A percentile compares a stretch with the other conserved stretches of the same genome.
Evolutionary conservation across 2,888 invertebrate species (phyloP).

Genomic region (Horisme vitalbata): DNA sequence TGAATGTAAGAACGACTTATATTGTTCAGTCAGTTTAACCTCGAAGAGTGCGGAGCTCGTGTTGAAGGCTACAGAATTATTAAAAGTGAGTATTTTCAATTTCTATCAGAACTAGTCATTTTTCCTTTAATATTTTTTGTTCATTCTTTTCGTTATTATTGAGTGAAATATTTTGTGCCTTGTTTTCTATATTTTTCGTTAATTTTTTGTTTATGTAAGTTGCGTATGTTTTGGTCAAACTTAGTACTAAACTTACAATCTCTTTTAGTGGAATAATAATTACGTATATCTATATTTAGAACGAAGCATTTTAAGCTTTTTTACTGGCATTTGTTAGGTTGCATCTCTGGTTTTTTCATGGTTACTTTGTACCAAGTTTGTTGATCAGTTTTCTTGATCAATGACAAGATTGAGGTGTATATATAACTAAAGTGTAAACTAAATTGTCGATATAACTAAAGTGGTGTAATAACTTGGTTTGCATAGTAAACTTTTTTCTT

Average conservation of each 20-base stretch:
- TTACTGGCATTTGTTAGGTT: no score
- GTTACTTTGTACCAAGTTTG: constrained; percentile 1
- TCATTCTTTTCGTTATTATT: neutral
- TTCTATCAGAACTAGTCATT: neutral
- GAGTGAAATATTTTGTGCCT: neutral
- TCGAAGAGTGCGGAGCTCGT: constrained; percentile 13
- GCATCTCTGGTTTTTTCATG: no score
- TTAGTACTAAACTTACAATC: constrained; percentile 3
- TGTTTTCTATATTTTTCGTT: no score
- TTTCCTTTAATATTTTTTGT: neutral
- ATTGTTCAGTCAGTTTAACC: constrained; percentile 17
- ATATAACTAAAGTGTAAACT: no score
- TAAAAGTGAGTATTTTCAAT: constrained; percentile 16
- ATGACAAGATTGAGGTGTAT: no score
- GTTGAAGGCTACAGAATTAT: constrained; percentile 14
- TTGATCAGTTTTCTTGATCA: no score
- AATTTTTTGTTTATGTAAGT: no score
- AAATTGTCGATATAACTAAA: no score
- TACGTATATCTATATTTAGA: neutral
- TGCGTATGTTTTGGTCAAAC: constrained; percentile 7
- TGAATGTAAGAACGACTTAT: constrained; percentile 14
- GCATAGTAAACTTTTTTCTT: no score
- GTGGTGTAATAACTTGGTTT: no score
- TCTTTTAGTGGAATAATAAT: constrained; percentile 4
- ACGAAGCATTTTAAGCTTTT: no score